A percentile compares a stretch with the other conserved stretches of the same genome.
Evolutionary conservation across 2,797 vertebrate species (phyloP).

Genomic region (Gobio occitaniae): DNA sequence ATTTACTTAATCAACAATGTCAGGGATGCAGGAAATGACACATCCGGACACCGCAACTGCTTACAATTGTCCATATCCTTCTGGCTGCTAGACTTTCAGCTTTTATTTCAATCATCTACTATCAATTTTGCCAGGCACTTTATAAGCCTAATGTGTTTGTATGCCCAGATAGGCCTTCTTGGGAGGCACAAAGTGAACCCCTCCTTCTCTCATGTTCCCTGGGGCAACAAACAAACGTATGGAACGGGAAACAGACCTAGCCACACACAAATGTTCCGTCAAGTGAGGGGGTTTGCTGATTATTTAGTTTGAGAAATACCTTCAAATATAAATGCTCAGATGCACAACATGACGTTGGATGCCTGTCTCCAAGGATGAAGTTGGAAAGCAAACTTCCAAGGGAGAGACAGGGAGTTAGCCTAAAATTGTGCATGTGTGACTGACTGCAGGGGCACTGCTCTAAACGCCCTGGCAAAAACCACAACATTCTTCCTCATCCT

Average conservation of each 20-base stretch:
- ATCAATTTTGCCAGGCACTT: neutral
- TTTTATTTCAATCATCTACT: neutral
- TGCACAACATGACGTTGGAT: conserved; percentile 39
- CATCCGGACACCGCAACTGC: neutral
- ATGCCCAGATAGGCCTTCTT: conserved; percentile 46
- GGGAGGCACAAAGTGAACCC: conserved; percentile 19
- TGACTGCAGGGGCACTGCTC: conserved; percentile 76
- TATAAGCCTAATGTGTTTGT: conserved; percentile 23
- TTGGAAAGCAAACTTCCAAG: conserved; percentile 50
- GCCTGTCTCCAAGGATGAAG: conserved; percentile 33
- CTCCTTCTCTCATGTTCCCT: conserved; percentile 36
- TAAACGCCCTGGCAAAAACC: conserved; percentile 76
- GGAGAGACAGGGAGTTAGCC: conserved; percentile 17
- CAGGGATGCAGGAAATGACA: neutral
- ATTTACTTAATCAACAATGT: neutral
- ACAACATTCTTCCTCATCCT: conserved; percentile 76
- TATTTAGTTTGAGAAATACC: conserved; percentile 33
- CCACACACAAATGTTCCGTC: conserved; percentile 38
- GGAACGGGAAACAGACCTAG: conserved; percentile 66
- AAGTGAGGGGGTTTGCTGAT: conserved; percentile 27
- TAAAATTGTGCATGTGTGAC: conserved; percentile 45
- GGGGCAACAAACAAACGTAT: conserved; percentile 66
- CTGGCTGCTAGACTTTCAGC: neutral
- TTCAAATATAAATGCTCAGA: conserved; percentile 9
- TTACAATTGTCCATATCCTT: neutral